These are phyloP conservation scores for Drosophila greeni DNA, from an alignment of 2,888 invertebrate species.

Conservation along the genomic window DNA sequence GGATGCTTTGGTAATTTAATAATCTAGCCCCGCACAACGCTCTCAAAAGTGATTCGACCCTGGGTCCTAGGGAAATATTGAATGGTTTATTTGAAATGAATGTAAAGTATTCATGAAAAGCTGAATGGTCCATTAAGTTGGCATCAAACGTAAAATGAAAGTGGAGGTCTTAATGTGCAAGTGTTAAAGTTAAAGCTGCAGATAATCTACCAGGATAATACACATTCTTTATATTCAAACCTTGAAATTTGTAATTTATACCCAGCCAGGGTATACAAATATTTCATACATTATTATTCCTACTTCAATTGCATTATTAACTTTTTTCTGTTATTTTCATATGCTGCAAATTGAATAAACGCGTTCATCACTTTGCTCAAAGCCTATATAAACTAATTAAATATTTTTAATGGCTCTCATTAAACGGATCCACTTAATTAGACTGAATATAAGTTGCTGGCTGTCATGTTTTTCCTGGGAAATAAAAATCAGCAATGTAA, in stretches of 20 bases:
- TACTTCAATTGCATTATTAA: background rate
- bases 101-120: background rate
- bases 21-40: background rate
- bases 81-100: slow-evolving; percentile 1
- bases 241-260: background rate
- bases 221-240: background rate
- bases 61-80: background rate
- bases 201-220: too few species aligned
- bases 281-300: too few species aligned
- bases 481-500: slow-evolving; percentile 4
- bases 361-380: background rate
- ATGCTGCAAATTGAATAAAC: background rate
- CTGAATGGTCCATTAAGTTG: background rate
- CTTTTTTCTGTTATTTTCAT: background rate
- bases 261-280: background rate
- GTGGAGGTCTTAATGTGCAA: background rate
- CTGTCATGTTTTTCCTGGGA: background rate
- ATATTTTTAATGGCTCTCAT: background rate
- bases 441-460: background rate
- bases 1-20: slow-evolving; percentile 25
- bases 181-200: background rate
- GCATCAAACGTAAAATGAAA: background rate
- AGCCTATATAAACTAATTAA: background rate
- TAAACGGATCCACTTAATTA: background rate
- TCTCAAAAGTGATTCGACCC: background rate